A percentile compares a stretch with the other conserved stretches of the same genome.
These are phyloP conservation scores for Nasonia giraulti DNA, from an alignment of 1,140 invertebrate species.

Conservation along the genomic window DNA sequence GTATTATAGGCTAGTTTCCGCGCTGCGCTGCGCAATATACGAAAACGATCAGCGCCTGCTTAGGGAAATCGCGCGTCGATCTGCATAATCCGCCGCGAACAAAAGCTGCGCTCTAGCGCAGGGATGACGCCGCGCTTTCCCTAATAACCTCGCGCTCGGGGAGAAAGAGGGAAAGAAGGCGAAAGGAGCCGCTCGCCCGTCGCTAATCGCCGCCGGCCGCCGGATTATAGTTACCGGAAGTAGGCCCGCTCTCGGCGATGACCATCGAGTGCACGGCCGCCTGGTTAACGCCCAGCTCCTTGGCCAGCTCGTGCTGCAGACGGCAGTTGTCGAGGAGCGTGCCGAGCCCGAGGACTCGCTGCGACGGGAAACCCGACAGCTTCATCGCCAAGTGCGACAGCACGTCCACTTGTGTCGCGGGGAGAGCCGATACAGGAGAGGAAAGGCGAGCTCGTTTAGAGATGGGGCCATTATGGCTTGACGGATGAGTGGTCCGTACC, in stretches of 20 bases:
- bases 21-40: too few species aligned
- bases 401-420: constrained; percentile 74
- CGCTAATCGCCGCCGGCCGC: too few species aligned
- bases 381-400: constrained; percentile 80
- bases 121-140: background rate
- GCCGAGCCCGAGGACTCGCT: constrained; percentile 78
- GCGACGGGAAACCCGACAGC: constrained; percentile 77
- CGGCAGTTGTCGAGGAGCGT: constrained; percentile 79
- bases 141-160: background rate
- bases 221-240: constrained; percentile 70
- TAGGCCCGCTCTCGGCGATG: constrained; percentile 78
- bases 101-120: background rate
- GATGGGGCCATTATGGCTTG: background rate
- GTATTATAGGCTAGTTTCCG: too few species aligned
- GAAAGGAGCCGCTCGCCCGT: background rate
- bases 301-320: constrained; percentile 77
- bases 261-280: constrained; percentile 77
- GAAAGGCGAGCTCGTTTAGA: background rate
- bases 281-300: constrained; percentile 76
- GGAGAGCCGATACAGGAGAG: background rate
- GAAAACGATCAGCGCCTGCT: too few species aligned
- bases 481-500: background rate
- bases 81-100: background rate
- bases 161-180: too few species aligned
- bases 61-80: background rate